Evolutionary conservation across 2,888 invertebrate genomes (phyloP).

Genomic region (Cheilosia grossa): DNA sequence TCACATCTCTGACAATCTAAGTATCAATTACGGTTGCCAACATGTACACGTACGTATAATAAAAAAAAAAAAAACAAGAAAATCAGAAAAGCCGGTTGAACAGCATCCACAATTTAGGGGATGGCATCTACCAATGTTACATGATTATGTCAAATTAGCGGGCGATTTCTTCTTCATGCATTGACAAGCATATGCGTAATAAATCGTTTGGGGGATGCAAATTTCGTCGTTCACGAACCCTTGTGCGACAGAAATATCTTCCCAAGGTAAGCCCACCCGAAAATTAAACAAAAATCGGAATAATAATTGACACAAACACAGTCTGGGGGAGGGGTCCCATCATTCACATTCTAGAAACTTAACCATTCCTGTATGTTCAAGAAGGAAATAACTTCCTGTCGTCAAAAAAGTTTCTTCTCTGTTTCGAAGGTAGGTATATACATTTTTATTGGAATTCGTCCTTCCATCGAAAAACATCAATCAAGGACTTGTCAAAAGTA

Average conservation of each 20-base stretch:
- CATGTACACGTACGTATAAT: neutral
- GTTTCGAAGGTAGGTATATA: neutral
- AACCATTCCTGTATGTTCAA: too few relatives aligned
- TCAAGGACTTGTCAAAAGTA: slow-evolving; percentile 54
- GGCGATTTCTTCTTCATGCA: slow-evolving; percentile 8
- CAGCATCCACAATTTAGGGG: slow-evolving; percentile 5
- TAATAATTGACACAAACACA: neutral
- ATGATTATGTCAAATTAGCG: slow-evolving; percentile 56
- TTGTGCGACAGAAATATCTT: too few relatives aligned
- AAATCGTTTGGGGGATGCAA: slow-evolving; percentile 7
- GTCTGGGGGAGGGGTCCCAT: neutral
- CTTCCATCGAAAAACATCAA: slow-evolving; percentile 35
- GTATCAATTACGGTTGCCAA: slow-evolving; percentile 66
- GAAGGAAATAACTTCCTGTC: too few relatives aligned
- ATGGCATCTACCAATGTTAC: slow-evolving; percentile 1
- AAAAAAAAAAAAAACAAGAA: slow-evolving; percentile 25
- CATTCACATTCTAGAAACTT: slow-evolving; percentile 4
- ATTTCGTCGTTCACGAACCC: neutral
- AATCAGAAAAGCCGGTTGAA: slow-evolving; percentile 48
- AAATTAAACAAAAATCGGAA: too few relatives aligned
- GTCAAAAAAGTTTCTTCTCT: too few relatives aligned
- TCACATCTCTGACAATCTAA: slow-evolving; percentile 55
- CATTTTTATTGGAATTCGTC: slow-evolving; percentile 27
- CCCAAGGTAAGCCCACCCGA: too few relatives aligned
- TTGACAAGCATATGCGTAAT: neutral